phyloP scores from a whole-genome alignment of 1,140 invertebrate genomes.

The Drosophila arizonae region DNA sequence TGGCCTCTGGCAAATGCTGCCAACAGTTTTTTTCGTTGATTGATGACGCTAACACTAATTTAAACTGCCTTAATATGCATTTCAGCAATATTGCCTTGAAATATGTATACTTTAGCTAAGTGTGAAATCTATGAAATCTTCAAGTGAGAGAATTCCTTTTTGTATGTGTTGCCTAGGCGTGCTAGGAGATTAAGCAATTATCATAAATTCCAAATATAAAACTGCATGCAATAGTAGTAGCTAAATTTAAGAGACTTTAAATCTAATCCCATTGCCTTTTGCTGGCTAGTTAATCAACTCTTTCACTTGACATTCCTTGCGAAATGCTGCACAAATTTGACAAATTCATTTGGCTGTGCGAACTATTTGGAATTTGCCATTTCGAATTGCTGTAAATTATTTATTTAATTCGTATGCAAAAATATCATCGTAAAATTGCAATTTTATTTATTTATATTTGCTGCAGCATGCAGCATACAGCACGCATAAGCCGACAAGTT shows the following conservation, averaged over 20 bases:
- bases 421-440: not conserved
- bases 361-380: not conserved
- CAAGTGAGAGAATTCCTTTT: no score
- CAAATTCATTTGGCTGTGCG: slow-evolving; percentile 2
- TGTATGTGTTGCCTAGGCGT: no score
- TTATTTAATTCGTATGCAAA: slow-evolving; percentile 23
- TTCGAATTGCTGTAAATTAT: not conserved
- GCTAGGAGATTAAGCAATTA: no score
- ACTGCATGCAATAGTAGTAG: no score
- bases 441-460: slow-evolving; percentile 22
- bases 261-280: no score
- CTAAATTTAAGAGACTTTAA: no score
- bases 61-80: slow-evolving; percentile 47
- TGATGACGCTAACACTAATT: slow-evolving; percentile 68
- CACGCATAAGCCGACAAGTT: slow-evolving; percentile 2
- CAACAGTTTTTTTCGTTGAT: slow-evolving; percentile 52
- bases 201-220: no score
- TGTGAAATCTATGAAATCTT: no score
- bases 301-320: not conserved
- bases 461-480: slow-evolving; percentile 11
- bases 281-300: not conserved
- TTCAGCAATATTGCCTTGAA: slow-evolving; percentile 43
- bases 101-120: no score
- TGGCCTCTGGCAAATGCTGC: slow-evolving; percentile 34
- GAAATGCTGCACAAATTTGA: not conserved